A percentile compares a stretch with the other conserved stretches of the same genome.
These are phyloP conservation scores for Drosophila nigromelanica DNA, from an alignment of 1,140 invertebrate genomes.

Conservation along the genomic window DNA sequence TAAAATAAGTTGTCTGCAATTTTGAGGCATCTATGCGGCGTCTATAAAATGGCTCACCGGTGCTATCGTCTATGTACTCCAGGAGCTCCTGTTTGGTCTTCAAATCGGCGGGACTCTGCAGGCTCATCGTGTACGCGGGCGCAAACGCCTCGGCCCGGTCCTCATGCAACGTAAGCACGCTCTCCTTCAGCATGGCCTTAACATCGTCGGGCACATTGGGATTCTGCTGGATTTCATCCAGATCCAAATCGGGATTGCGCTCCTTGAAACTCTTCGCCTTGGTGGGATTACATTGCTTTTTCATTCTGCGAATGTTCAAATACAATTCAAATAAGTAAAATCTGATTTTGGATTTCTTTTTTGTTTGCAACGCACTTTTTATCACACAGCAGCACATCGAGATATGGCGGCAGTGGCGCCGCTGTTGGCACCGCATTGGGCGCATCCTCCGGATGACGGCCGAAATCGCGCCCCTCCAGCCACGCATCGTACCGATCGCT, in stretches of 20 bases:
- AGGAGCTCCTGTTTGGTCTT: slow-evolving; percentile 80
- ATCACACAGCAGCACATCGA: slow-evolving; percentile 77
- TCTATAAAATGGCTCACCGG: slow-evolving; percentile 54
- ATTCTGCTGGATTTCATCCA: slow-evolving; percentile 83
- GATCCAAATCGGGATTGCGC: slow-evolving; percentile 83
- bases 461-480: slow-evolving; percentile 92
- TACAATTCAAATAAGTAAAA: not conserved
- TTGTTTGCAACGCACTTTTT: slow-evolving; percentile 70
- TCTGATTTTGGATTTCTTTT: not conserved
- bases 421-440: slow-evolving; percentile 61
- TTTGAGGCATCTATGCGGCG: not conserved
- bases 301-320: slow-evolving; percentile 65
- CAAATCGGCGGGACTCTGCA: slow-evolving; percentile 71
- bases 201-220: slow-evolving; percentile 83
- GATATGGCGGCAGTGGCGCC: slow-evolving; percentile 68
- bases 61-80: slow-evolving; percentile 80
- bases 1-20: slow-evolving; percentile 4
- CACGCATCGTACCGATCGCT: slow-evolving; percentile 90
- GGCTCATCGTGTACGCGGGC: slow-evolving; percentile 63
- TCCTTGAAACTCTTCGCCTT: slow-evolving; percentile 83
- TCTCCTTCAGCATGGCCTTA: slow-evolving; percentile 80
- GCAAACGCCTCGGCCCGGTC: slow-evolving; percentile 41
- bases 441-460: slow-evolving; percentile 96
- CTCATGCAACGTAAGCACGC: slow-evolving; percentile 68
- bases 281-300: slow-evolving; percentile 83